Evolutionary conservation across 1,140 invertebrate species (phyloP), one percentile per base, ranked within the genome.

Genomic region (Tetramorium parvispinum): DNA sequence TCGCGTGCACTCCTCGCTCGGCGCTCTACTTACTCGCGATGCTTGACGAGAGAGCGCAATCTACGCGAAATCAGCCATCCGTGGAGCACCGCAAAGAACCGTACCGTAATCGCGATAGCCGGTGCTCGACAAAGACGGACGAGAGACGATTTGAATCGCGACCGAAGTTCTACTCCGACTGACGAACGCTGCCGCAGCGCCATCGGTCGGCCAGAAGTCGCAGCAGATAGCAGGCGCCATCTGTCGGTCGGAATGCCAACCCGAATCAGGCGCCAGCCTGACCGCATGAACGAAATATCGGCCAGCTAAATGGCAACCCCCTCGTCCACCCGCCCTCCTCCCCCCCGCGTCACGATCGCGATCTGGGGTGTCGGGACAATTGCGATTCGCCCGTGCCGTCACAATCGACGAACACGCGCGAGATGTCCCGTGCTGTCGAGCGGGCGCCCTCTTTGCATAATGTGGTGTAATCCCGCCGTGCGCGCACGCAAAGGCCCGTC

Each of bases 231-330:
- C 46, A 59, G 1, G n/a, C 85, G 90, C 82, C 57, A 89, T 85
- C 88, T 85, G 16, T 32, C 53, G 79, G 0, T 11, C 86, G 68
- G n/a, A 87, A 91, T 86, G 55, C 11, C 32, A 91, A 92, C 55
- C 83, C 61, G 61, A 10, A 16, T 85, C 89, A 90, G 89, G 91
- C 93, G 92, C 91, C 93, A 91, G 85, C 70, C 88, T 89, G 88
- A 88, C 88, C 87, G 87, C 53, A 88, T 66, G 81, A 75, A 76
- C 55, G 55, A 87, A 79, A 77, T 78, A 73, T 46, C 75, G 55
- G 66, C 63, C 85, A 75, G 87, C 85, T 86, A 88, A 92, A 92
- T 73, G 87, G 68, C 78, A 55, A 63, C 82, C 87, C 83, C 85
- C 82, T 87, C 86, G 40, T 18, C 53, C 63, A 53, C 55, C 27